These are phyloP conservation scores for Leptinotarsa undecemlineata DNA, from an alignment of 1,140 invertebrate species.

Conservation along the genomic window DNA sequence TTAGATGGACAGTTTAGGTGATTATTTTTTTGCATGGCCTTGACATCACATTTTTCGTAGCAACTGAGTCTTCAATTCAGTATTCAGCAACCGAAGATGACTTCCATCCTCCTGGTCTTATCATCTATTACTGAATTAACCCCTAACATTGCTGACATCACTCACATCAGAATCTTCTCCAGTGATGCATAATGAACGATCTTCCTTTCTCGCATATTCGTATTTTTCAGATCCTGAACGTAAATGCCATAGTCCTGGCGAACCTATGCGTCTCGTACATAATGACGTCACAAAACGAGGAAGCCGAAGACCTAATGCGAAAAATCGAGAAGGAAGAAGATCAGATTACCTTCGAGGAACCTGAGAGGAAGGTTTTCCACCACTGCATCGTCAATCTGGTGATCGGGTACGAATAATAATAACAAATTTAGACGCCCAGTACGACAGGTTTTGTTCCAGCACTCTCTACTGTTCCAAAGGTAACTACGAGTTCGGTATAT, in stretches of 20 bases:
- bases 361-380: slow-evolving; percentile 94
- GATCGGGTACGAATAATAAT: slow-evolving; percentile 69
- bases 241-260: slow-evolving; percentile 95
- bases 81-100: too few species aligned
- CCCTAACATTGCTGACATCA: too few species aligned
- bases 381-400: slow-evolving; percentile 99
- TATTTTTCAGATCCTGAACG: slow-evolving; percentile 77
- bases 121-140: too few species aligned
- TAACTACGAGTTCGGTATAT: slow-evolving; percentile 99
- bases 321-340: slow-evolving; percentile 99
- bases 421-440: neutral
- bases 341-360: slow-evolving; percentile 87
- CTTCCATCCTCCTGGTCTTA: too few species aligned
- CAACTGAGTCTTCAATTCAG: too few species aligned
- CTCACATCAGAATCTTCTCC: too few species aligned
- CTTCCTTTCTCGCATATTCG: too few species aligned
- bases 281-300: slow-evolving; percentile 98
- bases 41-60: too few species aligned
- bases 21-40: too few species aligned
- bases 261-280: slow-evolving; percentile 99
- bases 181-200: too few species aligned
- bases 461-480: slow-evolving; percentile 98
- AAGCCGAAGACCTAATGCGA: slow-evolving; percentile 98
- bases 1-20: too few species aligned
- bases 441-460: slow-evolving; percentile 50